Evolutionary conservation across 2,888 invertebrate species (phyloP), one percentile per base, ranked within the genome.

Genomic region (Chirona hameri): DNA sequence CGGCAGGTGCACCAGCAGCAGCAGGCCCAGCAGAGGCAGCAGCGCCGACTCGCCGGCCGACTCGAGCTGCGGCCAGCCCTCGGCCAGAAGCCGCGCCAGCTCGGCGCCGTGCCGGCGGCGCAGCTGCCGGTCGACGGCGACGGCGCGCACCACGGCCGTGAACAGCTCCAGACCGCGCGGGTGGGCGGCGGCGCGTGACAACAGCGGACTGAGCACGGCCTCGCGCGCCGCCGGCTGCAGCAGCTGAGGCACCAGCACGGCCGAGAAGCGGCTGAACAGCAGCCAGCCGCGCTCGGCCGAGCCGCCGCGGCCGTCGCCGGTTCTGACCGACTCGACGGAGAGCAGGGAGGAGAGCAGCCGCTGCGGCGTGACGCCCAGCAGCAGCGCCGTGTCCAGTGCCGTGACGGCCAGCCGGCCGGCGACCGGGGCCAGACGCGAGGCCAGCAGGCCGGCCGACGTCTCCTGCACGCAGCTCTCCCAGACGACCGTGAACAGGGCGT

Each of bases 31-130:
- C 76, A 79, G 76, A 52, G 39, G 12, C 27, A 82, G 31, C 52
- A 76, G 57, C 18, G 81, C 55, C 21, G 82, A 80, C 18, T 76
- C 82, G 24, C 82, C 57, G n/a, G 82, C 79, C 21, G 79, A 18
- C 55, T 82, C 83, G 57, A 83, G 72, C 29, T 81, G 82, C 39
- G 65, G 79, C 82, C 83, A 83, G 65, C 46, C 31, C 10, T 60
- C 15, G 60, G 21, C 48, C 60, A 55, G 39, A 14, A 27, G 27
- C 31, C 46, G 39, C 18, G 65, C 29, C 48, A 57, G 57, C 55
- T 80, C 48, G 52, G 65, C 80, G 12, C 72, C 57, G 21, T 80
- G 29, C n/a, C 39, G 80, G 55, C 27, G 65, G 46, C 60, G n/a
- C 48, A 81, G 81, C 24, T 57, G 55, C 14, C 46, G 29, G 81